Conservation (phyloP, 1,140 invertebrate genomes). For the Helicoverpa armigera region DNA sequence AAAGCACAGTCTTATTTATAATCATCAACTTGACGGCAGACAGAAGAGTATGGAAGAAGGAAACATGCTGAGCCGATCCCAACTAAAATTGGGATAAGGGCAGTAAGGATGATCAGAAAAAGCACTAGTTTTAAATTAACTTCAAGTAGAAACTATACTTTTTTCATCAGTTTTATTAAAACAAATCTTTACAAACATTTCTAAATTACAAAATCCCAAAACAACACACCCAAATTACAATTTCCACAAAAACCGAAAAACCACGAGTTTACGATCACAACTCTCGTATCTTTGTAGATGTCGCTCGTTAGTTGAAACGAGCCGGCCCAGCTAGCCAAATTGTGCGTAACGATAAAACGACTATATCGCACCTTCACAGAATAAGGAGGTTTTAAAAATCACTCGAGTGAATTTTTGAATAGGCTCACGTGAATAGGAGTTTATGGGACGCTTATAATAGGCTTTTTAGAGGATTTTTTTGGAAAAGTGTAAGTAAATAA, state of each 20-base stretch:
- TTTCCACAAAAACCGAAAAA: constrained; percentile 10
- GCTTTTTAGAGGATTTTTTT: neutral
- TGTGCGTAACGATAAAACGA: constrained; percentile 70
- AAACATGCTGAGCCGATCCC: too few species aligned
- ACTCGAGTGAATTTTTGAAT: constrained; percentile 65
- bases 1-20: too few species aligned
- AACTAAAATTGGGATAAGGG: too few species aligned
- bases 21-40: too few species aligned
- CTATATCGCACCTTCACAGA: constrained; percentile 65
- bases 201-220: neutral
- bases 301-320: constrained; percentile 65
- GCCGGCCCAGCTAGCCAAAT: constrained; percentile 66
- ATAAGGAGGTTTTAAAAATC: constrained; percentile 75
- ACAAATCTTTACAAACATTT: neutral
- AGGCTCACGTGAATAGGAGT: constrained; percentile 45
- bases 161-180: too few species aligned
- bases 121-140: too few species aligned
- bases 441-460: constrained; percentile 45
- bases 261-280: constrained; percentile 41
- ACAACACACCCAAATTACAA: neutral
- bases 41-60: too few species aligned
- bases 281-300: constrained; percentile 42
- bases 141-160: too few species aligned
- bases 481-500: neutral
- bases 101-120: too few species aligned